Conservation (phyloP, 2,113 vertebrate genomes). For the Brevimyrus niger region DNA sequence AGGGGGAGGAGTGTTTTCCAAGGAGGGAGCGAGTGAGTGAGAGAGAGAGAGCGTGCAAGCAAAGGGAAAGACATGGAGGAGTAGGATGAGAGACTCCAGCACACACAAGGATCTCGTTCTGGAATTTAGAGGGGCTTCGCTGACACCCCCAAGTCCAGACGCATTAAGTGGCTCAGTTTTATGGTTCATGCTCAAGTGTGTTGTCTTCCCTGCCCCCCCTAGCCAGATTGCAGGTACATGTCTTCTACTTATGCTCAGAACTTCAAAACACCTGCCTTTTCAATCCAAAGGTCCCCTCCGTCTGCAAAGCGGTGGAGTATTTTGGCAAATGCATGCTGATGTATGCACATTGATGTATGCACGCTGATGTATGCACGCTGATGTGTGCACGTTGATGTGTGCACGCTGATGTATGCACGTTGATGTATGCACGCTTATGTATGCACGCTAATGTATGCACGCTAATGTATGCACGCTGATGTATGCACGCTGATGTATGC, state of each 20-base stretch:
- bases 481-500: too few species aligned
- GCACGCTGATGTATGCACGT: too few species aligned
- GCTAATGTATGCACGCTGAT: too few species aligned
- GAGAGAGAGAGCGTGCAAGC: slow-evolving; percentile 36
- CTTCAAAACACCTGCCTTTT: neutral
- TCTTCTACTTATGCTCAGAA: neutral
- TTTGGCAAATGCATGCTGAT: neutral
- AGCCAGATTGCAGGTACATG: neutral
- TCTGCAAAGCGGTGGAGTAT: neutral
- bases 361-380: too few species aligned
- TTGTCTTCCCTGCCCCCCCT: neutral
- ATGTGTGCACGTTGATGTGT: too few species aligned
- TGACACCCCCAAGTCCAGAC: neutral
- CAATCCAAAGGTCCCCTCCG: neutral
- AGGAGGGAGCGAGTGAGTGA: neutral
- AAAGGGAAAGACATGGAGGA: slow-evolving; percentile 27
- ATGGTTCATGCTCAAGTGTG: neutral
- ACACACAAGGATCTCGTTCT: slow-evolving; percentile 23
- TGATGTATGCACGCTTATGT: too few species aligned
- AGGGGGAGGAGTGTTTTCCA: slow-evolving; percentile 19
- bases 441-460: too few species aligned
- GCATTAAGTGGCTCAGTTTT: neutral
- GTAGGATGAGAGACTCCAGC: slow-evolving; percentile 33
- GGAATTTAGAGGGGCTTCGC: slow-evolving; percentile 5
- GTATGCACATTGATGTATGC: too few species aligned